These are phyloP conservation scores for Labeo calbasu DNA, from an alignment of 2,797 vertebrate genomes.

Conservation along the genomic window DNA sequence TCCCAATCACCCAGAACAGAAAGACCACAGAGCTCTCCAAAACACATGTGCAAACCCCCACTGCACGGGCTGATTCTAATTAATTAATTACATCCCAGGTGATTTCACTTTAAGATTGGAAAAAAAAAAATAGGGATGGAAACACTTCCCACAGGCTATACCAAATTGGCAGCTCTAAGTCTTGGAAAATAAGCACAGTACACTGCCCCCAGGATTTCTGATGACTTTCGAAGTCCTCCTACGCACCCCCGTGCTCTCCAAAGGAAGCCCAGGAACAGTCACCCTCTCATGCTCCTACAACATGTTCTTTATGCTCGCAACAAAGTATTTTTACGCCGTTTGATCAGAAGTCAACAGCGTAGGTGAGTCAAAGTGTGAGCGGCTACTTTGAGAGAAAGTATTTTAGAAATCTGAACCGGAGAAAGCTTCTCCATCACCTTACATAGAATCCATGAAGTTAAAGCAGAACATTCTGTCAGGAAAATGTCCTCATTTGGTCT, in stretches of 20 bases:
- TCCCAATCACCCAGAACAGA: conserved; percentile 82
- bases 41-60: conserved; percentile 69
- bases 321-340: conserved; percentile 7
- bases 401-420: conserved; percentile 6
- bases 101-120: conserved; percentile 78
- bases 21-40: conserved; percentile 72
- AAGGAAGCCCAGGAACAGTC: conserved; percentile 57
- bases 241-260: conserved; percentile 67
- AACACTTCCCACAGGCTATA: conserved; percentile 70
- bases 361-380: background rate
- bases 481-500: background rate
- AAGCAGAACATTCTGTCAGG: background rate
- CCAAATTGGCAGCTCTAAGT: conserved; percentile 75
- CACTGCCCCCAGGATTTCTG: conserved; percentile 62
- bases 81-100: conserved; percentile 85
- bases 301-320: conserved; percentile 13
- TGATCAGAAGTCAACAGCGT: conserved; percentile 20
- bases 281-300: conserved; percentile 50
- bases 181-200: conserved; percentile 61
- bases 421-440: background rate
- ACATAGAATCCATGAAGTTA: background rate
- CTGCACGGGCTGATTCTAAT: conserved; percentile 76
- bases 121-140: conserved; percentile 67
- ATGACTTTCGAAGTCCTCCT: conserved; percentile 63
- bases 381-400: conserved; percentile 21